These are phyloP conservation scores for Ceratosolen solmsi DNA, from an alignment of 1,140 invertebrate genomes.

Conservation along the genomic window DNA sequence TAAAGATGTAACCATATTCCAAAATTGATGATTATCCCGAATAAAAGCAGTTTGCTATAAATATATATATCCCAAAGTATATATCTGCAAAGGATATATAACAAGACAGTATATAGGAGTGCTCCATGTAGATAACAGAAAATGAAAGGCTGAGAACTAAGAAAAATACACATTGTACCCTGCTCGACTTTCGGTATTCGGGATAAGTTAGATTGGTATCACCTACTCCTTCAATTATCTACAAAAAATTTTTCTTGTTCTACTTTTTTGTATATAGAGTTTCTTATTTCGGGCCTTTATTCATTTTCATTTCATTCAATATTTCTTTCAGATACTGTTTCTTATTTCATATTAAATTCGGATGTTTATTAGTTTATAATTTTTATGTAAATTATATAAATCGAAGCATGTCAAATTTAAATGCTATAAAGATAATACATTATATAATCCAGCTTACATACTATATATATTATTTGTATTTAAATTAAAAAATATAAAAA, in stretches of 20 bases:
- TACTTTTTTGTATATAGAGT: background rate
- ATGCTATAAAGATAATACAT: too few relatives aligned
- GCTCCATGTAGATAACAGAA: slow-evolving; percentile 28
- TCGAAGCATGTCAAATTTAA: too few relatives aligned
- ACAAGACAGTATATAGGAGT: background rate
- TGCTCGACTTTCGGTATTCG: background rate
- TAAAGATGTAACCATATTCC: too few relatives aligned
- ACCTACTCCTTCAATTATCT: background rate
- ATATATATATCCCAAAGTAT: background rate
- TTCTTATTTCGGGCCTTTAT: background rate
- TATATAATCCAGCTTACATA: too few relatives aligned
- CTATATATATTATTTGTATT: too few relatives aligned
- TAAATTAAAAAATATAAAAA: too few relatives aligned
- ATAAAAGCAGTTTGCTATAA: background rate
- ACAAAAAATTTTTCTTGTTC: background rate
- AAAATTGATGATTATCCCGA: background rate
- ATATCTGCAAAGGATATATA: background rate
- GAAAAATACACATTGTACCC: slow-evolving; percentile 32
- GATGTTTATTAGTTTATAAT: too few relatives aligned
- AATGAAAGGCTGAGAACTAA: slow-evolving; percentile 15
- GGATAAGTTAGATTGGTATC: background rate
- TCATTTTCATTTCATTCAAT: background rate
- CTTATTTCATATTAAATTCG: too few relatives aligned
- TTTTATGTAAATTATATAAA: too few relatives aligned
- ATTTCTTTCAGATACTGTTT: too few relatives aligned